Conservation (phyloP, 2,113 vertebrate species). For the Pseudorectes ferrugineus region DNA sequence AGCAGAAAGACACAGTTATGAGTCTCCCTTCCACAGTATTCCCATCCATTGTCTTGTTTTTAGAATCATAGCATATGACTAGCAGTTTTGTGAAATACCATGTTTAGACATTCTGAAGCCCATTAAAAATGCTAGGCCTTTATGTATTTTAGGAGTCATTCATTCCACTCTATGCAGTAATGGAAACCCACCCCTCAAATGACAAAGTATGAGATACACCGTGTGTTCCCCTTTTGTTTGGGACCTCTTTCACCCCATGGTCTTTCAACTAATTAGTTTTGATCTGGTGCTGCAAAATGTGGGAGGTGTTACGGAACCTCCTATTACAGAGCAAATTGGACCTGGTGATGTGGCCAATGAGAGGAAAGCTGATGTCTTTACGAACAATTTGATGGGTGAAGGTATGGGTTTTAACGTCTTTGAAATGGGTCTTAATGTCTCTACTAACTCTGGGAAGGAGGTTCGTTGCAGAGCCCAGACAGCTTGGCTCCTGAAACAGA, state of each 20-base stretch:
- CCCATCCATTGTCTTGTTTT: background rate
- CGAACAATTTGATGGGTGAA: background rate
- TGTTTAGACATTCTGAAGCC: background rate
- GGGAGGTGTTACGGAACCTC: background rate
- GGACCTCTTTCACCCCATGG: background rate
- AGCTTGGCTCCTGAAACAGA: background rate
- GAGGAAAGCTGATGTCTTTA: background rate
- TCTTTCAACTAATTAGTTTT: background rate
- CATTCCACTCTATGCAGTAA: background rate
- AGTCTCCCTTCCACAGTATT: background rate
- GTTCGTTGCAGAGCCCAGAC: background rate
- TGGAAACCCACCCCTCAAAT: background rate
- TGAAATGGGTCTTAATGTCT: background rate
- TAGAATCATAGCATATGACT: background rate
- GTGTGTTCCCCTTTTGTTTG: background rate
- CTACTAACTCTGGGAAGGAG: background rate
- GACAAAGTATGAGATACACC: background rate
- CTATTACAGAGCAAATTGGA: background rate
- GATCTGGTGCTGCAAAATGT: background rate
- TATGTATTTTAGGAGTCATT: background rate
- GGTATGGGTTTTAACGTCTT: accelerated
- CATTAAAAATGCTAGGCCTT: background rate
- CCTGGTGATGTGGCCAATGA: background rate
- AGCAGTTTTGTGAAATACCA: background rate
- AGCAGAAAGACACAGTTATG: background rate